A percentile compares a stretch with the other conserved stretches of the same genome.
These are phyloP conservation scores for Acyrthosiphon pisum DNA, from an alignment of 1,140 invertebrate species.

Conservation along the genomic window DNA sequence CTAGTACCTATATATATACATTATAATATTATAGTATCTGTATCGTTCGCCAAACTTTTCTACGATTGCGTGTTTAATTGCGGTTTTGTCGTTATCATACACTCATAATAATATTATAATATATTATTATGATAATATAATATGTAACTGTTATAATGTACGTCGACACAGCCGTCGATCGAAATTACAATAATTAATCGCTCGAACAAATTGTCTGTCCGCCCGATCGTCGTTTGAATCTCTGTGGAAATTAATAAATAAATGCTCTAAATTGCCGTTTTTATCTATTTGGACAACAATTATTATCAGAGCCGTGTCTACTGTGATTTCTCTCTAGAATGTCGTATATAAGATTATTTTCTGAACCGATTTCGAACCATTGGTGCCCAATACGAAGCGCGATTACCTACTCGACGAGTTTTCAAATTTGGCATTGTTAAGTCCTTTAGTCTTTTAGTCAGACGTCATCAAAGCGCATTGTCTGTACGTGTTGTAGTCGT, in stretches of 20 bases:
- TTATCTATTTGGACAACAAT: not conserved
- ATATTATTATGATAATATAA: not conserved
- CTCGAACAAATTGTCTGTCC: not conserved
- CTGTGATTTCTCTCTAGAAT: not conserved
- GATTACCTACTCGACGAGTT: not conserved
- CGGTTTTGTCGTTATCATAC: not conserved
- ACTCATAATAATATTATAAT: not conserved
- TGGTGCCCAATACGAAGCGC: too few species aligned
- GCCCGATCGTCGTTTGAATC: not conserved
- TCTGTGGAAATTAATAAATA: not conserved
- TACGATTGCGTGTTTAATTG: conserved; percentile 3
- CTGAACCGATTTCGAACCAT: not conserved
- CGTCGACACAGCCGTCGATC: not conserved
- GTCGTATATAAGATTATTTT: not conserved
- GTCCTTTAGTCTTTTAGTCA: not conserved
- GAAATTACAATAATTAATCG: not conserved
- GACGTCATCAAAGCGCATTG: too few species aligned
- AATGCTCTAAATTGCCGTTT: not conserved
- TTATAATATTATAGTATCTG: not conserved
- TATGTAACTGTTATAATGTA: not conserved
- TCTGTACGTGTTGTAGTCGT: too few species aligned
- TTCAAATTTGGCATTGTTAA: not conserved
- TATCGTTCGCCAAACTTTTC: not conserved
- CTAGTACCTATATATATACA: not conserved
- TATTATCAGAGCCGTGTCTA: not conserved